Percentiles rank a stretch among this genome's conserved stretches.
Evolutionary conservation across 1,140 invertebrate genomes (phyloP).

Genomic region (Panonychus citri): DNA sequence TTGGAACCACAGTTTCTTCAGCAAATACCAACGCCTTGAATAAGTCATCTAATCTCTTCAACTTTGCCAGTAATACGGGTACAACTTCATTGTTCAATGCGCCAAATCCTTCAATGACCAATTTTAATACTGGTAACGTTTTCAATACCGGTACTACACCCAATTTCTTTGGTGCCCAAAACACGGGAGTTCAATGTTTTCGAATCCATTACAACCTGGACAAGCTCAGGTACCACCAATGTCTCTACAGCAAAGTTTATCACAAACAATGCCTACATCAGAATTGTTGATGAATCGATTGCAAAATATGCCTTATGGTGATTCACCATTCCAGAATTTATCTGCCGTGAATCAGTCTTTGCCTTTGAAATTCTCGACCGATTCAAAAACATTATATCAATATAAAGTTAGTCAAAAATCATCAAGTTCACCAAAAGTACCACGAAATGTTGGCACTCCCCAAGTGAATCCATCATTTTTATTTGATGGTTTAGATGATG

Average conservation of each 20-base stretch:
- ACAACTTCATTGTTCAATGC: too few species aligned
- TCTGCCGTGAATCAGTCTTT: not conserved
- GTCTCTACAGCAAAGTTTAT: not conserved
- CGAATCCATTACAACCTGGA: not conserved
- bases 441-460: not conserved
- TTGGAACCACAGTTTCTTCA: not conserved
- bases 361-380: constrained; percentile 9
- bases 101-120: not conserved
- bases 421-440: not conserved
- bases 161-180: not conserved
- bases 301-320: constrained; percentile 11
- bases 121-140: not conserved
- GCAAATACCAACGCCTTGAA: not conserved
- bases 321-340: constrained; percentile 5
- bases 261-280: not conserved
- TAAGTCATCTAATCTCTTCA: not conserved
- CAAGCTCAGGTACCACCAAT: not conserved
- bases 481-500: constrained; percentile 32
- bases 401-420: constrained; percentile 8
- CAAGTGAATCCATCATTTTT: constrained; percentile 16
- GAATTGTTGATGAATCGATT: constrained; percentile 5
- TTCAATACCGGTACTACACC: not conserved
- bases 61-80: not conserved
- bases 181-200: not conserved
- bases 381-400: constrained; percentile 11